Evolutionary conservation across 1,140 invertebrate genomes (phyloP).

Genomic region (Zaprionus taronus): DNA sequence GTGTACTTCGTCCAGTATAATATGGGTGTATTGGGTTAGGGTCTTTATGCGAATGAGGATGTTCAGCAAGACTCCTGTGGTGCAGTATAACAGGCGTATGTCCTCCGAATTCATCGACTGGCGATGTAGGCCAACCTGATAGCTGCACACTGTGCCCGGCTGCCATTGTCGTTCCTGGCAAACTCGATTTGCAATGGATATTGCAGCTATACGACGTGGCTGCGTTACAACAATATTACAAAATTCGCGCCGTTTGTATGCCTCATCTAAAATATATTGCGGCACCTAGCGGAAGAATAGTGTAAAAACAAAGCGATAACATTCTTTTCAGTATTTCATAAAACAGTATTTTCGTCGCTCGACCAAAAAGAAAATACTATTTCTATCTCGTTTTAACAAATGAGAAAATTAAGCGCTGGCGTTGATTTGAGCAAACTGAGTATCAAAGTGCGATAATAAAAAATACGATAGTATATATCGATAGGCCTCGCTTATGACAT

Average conservation of each 20-base stretch:
- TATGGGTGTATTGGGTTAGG: slow-evolving; percentile 92
- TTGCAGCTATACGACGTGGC: slow-evolving; percentile 95
- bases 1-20: slow-evolving; percentile 98
- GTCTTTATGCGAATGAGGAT: slow-evolving; percentile 89
- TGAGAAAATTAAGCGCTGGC: no score
- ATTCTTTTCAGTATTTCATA: no score
- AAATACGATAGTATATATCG: background rate
- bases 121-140: slow-evolving; percentile 86
- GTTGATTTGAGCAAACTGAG: no score
- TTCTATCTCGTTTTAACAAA: no score
- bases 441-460: background rate
- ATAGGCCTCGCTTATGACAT: background rate
- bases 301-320: slow-evolving; percentile 8
- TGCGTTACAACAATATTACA: slow-evolving; percentile 95
- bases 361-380: no score
- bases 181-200: slow-evolving; percentile 94
- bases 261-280: slow-evolving; percentile 95
- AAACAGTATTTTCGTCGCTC: no score
- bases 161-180: slow-evolving; percentile 92
- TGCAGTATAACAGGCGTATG: slow-evolving; percentile 94
- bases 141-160: slow-evolving; percentile 93
- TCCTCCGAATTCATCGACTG: slow-evolving; percentile 84
- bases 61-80: slow-evolving; percentile 91
- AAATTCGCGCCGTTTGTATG: slow-evolving; percentile 85
- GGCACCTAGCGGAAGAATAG: slow-evolving; percentile 86